phyloP scores from a whole-genome alignment of 2,797 vertebrate species.

The Ctenochaetus hawaiiensis region DNA sequence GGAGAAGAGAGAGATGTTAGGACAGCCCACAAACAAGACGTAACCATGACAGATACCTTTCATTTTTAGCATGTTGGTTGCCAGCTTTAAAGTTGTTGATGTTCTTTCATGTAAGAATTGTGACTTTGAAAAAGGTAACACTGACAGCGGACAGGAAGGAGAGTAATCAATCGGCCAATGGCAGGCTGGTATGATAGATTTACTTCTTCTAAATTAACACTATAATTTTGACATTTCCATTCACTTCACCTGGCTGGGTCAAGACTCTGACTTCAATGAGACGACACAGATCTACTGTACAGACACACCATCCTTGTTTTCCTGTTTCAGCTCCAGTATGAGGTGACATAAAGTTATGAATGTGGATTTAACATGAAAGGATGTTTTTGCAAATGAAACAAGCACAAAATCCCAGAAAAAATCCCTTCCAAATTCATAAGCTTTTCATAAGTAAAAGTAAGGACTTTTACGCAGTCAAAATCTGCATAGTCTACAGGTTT shows the following conservation, averaged over 20 bases:
- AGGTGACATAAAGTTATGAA: neutral
- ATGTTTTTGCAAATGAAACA: neutral
- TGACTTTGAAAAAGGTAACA: too few species aligned
- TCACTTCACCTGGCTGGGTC: neutral
- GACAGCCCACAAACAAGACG: too few species aligned
- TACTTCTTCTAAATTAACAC: neutral
- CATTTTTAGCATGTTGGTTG: too few species aligned
- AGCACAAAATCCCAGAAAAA: neutral
- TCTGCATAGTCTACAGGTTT: neutral
- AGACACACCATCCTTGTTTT: neutral
- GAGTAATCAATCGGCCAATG: too few species aligned
- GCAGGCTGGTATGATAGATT: too few species aligned
- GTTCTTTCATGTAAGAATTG: too few species aligned
- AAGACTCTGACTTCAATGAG: neutral
- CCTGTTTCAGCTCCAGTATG: neutral
- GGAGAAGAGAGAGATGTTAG: too few species aligned
- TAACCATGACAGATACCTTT: too few species aligned
- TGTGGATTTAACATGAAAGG: too few species aligned
- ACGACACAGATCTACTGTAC: neutral
- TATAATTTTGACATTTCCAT: neutral
- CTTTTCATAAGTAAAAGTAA: neutral
- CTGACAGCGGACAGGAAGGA: too few species aligned
- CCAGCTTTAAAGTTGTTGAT: too few species aligned
- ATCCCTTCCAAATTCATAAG: neutral
- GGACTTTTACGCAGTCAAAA: neutral